phyloP scores from a whole-genome alignment of 2,888 invertebrate genomes.

The Gymnocheta viridis region DNA sequence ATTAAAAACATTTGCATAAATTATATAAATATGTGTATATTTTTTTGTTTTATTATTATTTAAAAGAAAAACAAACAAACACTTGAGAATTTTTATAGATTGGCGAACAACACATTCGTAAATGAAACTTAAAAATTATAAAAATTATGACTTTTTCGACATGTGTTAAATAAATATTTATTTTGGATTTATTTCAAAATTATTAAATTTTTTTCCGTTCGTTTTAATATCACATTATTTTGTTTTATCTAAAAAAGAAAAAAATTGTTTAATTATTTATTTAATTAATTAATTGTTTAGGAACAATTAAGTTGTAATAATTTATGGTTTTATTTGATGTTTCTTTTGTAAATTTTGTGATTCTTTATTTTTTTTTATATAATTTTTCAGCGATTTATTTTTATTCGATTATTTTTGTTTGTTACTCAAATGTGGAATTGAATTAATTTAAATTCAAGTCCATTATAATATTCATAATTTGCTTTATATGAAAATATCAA shows the following conservation, averaged over 20 bases:
- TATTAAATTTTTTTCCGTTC: constrained; percentile 42
- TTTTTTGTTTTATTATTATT: neutral
- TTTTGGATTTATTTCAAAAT: constrained; percentile 7
- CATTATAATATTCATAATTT: neutral
- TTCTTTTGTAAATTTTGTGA: neutral
- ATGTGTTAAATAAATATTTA: constrained; percentile 40
- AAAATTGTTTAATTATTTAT: constrained; percentile 20
- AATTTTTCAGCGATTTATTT: constrained; percentile 5
- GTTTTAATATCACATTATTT: constrained; percentile 60
- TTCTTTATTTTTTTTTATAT: neutral
- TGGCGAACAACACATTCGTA: constrained; percentile 45
- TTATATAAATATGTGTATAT: constrained; percentile 18
- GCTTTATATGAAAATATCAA: neutral
- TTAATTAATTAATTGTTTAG: constrained; percentile 6
- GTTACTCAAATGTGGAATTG: too few relatives aligned
- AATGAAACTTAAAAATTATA: constrained; percentile 48
- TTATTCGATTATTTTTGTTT: neutral
- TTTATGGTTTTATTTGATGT: neutral
- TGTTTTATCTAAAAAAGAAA: constrained; percentile 63
- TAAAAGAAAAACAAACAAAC: neutral
- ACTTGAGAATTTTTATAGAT: constrained; percentile 24
- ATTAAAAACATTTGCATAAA: constrained; percentile 56
- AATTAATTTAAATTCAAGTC: neutral
- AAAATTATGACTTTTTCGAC: constrained; percentile 44
- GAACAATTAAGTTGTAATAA: neutral